Conservation (phyloP, 2,113 vertebrate genomes). For the Trichechus manatus region DNA sequence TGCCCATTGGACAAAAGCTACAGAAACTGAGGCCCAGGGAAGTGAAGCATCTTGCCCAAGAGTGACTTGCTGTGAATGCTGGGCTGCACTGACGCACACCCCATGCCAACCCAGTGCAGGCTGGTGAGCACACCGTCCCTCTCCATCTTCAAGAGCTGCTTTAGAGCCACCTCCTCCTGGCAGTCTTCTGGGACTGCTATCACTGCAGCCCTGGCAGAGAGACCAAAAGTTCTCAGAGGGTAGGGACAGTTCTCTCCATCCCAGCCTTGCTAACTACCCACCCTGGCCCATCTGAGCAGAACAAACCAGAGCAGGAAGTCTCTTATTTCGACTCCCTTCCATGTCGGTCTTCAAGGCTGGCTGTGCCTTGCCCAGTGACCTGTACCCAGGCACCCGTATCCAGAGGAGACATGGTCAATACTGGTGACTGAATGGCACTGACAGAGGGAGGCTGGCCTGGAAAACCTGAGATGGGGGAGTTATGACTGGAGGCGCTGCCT, state of each 20-base stretch:
- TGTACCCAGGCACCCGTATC: background rate
- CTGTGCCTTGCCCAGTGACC: background rate
- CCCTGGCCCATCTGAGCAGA: background rate
- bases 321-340: background rate
- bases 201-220: background rate
- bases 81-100: background rate
- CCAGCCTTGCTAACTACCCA: background rate
- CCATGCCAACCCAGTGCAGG: background rate
- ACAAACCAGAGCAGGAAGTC: background rate
- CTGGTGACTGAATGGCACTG: background rate
- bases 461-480: background rate
- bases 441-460: background rate
- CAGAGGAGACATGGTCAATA: background rate
- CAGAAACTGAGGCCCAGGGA: background rate
- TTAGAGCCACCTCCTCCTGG: background rate
- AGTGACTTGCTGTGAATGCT: background rate
- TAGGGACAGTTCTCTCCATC: background rate
- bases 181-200: background rate
- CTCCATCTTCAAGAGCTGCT: background rate
- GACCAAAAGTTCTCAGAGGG: background rate
- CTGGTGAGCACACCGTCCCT: background rate
- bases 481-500: background rate
- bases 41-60: background rate
- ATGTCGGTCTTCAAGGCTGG: background rate
- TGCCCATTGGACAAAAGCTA: background rate